Conservation (phyloP, 2,113 vertebrate species). For the Zapus hudsonius region DNA sequence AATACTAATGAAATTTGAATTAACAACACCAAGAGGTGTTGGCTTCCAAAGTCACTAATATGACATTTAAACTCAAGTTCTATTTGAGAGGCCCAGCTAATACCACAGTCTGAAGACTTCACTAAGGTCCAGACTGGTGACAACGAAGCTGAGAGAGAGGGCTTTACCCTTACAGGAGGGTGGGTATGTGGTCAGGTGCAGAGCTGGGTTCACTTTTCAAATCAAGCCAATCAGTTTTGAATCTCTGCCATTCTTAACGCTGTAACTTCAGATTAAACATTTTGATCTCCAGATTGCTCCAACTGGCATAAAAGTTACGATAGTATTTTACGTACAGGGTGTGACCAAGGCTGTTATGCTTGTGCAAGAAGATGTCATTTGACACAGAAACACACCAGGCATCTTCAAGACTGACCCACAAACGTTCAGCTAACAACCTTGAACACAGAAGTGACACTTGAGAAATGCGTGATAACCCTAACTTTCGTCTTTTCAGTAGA, state of each 20-base stretch:
- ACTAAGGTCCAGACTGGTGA: neutral
- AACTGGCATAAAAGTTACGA: neutral
- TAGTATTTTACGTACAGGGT: neutral
- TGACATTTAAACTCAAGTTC: conserved; percentile 27
- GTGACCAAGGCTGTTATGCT: neutral
- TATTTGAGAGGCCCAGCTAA: conserved; percentile 19
- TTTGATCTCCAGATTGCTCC: neutral
- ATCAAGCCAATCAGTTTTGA: neutral
- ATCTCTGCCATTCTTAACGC: neutral
- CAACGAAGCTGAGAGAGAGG: neutral
- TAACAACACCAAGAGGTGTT: no score
- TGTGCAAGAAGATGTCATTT: neutral
- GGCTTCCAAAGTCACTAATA: conserved; percentile 23
- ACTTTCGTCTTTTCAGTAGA: neutral
- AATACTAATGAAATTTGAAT: neutral
- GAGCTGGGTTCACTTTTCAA: neutral
- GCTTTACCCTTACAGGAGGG: neutral
- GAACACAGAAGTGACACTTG: neutral
- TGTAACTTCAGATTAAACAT: neutral
- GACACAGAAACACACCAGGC: neutral
- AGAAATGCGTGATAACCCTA: neutral
- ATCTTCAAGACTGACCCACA: neutral
- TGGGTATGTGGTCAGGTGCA: neutral
- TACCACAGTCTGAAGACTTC: neutral
- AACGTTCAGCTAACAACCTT: neutral